Conservation (phyloP, 2,797 vertebrate species). For the Muscicapa comitata region DNA sequence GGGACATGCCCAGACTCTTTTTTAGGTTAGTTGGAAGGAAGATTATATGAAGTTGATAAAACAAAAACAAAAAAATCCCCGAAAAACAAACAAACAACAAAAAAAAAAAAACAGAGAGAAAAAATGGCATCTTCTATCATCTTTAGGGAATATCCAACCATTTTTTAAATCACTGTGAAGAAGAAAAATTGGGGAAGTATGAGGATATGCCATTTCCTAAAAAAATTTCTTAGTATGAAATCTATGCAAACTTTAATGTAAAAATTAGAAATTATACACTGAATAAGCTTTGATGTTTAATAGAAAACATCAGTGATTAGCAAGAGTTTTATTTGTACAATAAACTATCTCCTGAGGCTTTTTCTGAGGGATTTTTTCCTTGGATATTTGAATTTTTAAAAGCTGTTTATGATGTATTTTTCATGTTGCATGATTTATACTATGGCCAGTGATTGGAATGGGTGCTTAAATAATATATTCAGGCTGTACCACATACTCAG, state of each 20-base stretch:
- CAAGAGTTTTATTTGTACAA: conserved; percentile 11
- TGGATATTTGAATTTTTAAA: not conserved
- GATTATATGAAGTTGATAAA: not conserved
- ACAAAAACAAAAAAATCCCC: not conserved
- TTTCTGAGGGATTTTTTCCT: not conserved
- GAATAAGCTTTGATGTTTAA: not conserved
- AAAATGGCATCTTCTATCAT: not conserved
- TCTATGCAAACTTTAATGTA: not conserved
- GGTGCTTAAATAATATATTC: not conserved
- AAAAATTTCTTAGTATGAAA: not conserved
- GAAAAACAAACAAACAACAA: too few relatives aligned
- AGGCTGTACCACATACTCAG: not conserved
- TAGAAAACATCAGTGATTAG: not conserved
- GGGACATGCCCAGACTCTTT: not conserved
- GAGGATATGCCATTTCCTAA: not conserved
- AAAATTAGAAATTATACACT: not conserved
- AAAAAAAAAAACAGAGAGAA: not conserved
- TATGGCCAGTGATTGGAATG: not conserved
- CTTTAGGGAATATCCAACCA: not conserved
- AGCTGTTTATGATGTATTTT: conserved; percentile 22
- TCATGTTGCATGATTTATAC: not conserved
- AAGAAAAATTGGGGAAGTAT: not conserved
- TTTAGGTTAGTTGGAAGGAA: not conserved
- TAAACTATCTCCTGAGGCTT: not conserved
- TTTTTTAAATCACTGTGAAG: not conserved